phyloP scores from a whole-genome alignment of 2,113 vertebrate species.

The crab-eating macaque (Macaca fascicularis) region T2T-MFA8v1.1 NC_088378.1:120778501-120779000 shows the following conservation, averaged over 20 bases:
- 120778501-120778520: neutral
- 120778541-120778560: neutral
- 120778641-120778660: neutral
- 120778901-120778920: constrained; percentile 38
- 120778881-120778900: constrained; percentile 60
- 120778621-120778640: neutral
- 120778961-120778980: constrained; percentile 53
- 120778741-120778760: neutral
- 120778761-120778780: neutral
- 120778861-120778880: constrained; percentile 55
- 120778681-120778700: neutral
- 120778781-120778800: neutral
- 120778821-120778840: neutral
- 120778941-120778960: constrained; percentile 68
- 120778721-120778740: neutral
- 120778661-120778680: neutral
- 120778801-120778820: neutral
- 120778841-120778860: constrained; percentile 25
- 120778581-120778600: neutral
- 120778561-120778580: neutral
- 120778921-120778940: neutral
- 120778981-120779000: constrained; percentile 55
- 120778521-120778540: neutral
- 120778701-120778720: constrained; percentile 8
- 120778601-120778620: neutral